These are phyloP conservation scores for Smutsia temminckii DNA, from an alignment of 2,797 vertebrate genomes.

Conservation along the genomic window DNA sequence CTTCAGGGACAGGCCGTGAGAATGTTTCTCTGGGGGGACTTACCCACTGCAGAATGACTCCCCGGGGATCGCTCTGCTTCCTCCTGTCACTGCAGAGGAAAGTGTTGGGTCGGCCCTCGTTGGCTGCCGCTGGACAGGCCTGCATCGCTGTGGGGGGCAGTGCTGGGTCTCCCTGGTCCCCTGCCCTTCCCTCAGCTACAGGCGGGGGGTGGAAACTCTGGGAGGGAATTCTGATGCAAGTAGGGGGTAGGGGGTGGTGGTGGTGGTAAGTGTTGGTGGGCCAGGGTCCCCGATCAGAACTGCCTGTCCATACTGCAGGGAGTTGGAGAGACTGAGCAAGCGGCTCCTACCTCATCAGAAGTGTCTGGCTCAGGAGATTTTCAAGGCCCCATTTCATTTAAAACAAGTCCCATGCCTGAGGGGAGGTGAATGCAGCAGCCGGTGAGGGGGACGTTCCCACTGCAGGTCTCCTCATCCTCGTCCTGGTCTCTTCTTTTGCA, in stretches of 20 bases:
- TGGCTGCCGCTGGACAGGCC: neutral
- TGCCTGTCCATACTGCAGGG: fast-evolving
- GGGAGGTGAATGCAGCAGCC: neutral
- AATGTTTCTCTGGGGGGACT: neutral
- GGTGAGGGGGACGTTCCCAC: fast-evolving
- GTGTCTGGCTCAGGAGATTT: neutral
- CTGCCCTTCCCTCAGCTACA: neutral
- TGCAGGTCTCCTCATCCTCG: conserved; percentile 62
- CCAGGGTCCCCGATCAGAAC: neutral
- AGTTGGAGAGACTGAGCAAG: neutral
- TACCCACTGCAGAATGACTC: neutral
- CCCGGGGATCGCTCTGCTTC: neutral
- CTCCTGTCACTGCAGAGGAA: neutral
- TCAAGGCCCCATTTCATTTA: neutral
- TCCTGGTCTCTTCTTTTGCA: conserved; percentile 81
- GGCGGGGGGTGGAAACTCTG: neutral
- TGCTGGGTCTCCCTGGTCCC: neutral
- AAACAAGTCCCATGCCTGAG: neutral
- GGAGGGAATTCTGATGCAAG: neutral
- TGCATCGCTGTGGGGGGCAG: fast-evolving
- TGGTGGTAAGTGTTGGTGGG: neutral
- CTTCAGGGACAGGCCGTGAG: neutral
- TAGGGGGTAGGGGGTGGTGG: fast-evolving
- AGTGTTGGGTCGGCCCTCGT: neutral
- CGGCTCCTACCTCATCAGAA: neutral